A percentile compares a stretch with the other conserved stretches of the same genome.
Conservation (phyloP, 1,140 invertebrate genomes). For the Periplaneta americana region DNA sequence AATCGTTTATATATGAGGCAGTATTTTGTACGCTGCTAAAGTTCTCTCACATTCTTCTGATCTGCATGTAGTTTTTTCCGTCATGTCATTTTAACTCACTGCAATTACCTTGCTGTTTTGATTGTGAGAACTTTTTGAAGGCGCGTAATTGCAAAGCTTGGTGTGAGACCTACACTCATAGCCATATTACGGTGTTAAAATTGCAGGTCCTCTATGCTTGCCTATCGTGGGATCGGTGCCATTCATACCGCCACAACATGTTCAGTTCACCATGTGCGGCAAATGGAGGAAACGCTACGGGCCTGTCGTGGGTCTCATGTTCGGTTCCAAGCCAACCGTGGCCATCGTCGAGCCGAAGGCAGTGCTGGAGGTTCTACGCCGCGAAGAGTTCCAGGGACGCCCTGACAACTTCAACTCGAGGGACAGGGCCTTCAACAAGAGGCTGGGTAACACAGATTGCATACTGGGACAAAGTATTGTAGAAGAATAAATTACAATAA, state of each 20-base stretch:
- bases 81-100: too few relatives aligned
- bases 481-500: too few relatives aligned
- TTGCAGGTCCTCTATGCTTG: conserved; percentile 35
- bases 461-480: too few relatives aligned
- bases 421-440: conserved; percentile 54
- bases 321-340: conserved; percentile 32
- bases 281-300: conserved; percentile 35
- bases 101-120: too few relatives aligned
- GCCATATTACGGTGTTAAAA: too few relatives aligned
- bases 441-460: conserved; percentile 44
- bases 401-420: conserved; percentile 46
- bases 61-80: too few relatives aligned
- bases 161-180: too few relatives aligned
- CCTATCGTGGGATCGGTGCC: conserved; percentile 36
- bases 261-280: conserved; percentile 27
- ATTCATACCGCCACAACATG: conserved; percentile 32
- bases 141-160: too few relatives aligned
- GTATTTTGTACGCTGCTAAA: too few relatives aligned
- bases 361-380: conserved; percentile 31
- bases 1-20: too few relatives aligned
- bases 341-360: conserved; percentile 34
- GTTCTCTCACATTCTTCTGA: too few relatives aligned
- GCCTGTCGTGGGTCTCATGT: conserved; percentile 31
- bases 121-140: too few relatives aligned
- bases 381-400: conserved; percentile 37